phyloP scores from a whole-genome alignment of 2,888 invertebrate species.

The Caenorhabditis uteleia region DNA sequence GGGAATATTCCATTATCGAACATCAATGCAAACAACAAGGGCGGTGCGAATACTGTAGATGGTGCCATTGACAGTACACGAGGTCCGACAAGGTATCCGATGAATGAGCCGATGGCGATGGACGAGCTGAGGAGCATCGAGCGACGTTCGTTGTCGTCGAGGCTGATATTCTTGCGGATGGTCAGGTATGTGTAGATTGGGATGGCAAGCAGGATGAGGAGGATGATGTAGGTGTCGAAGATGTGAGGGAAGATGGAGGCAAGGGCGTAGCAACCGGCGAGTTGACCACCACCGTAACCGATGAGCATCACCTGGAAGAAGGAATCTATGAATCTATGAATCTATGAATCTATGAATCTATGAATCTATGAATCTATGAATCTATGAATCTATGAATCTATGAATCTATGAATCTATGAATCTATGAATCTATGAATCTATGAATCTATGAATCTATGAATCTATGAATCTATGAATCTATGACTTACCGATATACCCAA shows the following conservation, averaged over 20 bases:
- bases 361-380: background rate
- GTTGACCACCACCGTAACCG: conserved; percentile 48
- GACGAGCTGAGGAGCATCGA: conserved; percentile 41
- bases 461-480: background rate
- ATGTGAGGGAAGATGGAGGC: conserved; percentile 31
- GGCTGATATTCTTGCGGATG: conserved; percentile 44
- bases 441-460: background rate
- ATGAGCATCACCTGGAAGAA: conserved; percentile 43
- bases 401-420: too few species aligned
- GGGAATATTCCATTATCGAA: conserved; percentile 30
- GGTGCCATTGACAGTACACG: conserved; percentile 43
- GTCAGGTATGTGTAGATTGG: conserved; percentile 45
- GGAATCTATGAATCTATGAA: background rate
- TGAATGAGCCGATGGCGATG: conserved; percentile 40
- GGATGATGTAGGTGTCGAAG: conserved; percentile 45
- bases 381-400: background rate
- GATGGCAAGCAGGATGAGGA: conserved; percentile 35
- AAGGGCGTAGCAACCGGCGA: conserved; percentile 48
- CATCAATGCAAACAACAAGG: conserved; percentile 46
- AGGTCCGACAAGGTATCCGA: conserved; percentile 47
- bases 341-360: background rate
- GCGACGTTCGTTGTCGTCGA: conserved; percentile 57
- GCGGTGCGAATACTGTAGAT: conserved; percentile 44
- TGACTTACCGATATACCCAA: conserved; percentile 42
- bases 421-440: conserved; percentile 1